phyloP scores from a whole-genome alignment of 2,113 vertebrate genomes.

The Lynx canadensis region DNA sequence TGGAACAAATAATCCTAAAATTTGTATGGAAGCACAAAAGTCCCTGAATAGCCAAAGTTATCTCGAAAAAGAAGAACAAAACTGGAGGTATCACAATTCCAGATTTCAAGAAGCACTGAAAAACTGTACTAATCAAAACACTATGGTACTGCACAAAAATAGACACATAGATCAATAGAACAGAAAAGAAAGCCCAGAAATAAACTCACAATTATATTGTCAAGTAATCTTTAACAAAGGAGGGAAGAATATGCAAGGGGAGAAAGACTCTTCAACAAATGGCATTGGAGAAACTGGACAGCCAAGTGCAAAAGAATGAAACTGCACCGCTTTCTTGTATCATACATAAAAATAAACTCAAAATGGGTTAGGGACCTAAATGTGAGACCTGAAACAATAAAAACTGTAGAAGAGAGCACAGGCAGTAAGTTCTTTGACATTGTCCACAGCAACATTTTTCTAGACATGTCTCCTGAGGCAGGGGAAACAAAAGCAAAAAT shows the following conservation, averaged over 20 bases:
- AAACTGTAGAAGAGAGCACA: neutral
- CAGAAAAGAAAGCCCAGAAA: neutral
- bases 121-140: neutral
- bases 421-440: neutral
- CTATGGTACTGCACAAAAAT: neutral
- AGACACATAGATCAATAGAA: neutral
- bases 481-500: neutral
- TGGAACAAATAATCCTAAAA: neutral
- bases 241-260: neutral
- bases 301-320: neutral
- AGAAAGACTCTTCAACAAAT: neutral
- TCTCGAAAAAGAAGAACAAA: neutral
- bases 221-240: neutral
- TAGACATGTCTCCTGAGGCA: neutral
- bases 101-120: neutral
- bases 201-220: neutral
- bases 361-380: neutral
- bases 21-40: neutral
- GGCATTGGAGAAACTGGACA: neutral
- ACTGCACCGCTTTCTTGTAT: neutral
- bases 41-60: neutral
- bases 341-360: neutral
- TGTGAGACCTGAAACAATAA: neutral
- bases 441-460: neutral
- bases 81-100: neutral